Percentiles rank a stretch among this genome's conserved stretches.
phyloP scores from a whole-genome alignment of 2,888 invertebrate species.

The Spodoptera littoralis region DNA sequence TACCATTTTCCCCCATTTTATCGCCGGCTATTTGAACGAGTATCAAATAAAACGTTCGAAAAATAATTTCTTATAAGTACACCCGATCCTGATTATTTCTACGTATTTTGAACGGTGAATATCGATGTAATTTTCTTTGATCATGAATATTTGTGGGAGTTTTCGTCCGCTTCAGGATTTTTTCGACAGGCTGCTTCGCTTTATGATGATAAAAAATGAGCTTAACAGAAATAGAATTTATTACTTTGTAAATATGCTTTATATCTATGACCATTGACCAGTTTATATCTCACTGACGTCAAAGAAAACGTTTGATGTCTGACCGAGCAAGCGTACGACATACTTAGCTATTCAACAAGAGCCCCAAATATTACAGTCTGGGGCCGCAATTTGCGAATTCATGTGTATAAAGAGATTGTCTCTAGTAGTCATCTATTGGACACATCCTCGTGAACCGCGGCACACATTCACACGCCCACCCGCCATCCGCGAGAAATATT shows the following conservation, averaged over 20 bases:
- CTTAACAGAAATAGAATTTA: too few species aligned
- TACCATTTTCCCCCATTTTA: conserved; percentile 27
- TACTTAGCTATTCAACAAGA: conserved; percentile 32
- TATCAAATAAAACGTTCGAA: not conserved
- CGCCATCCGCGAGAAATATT: conserved; percentile 62
- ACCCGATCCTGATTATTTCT: conserved; percentile 8
- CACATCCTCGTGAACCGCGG: conserved; percentile 65
- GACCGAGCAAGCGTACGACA: conserved; percentile 7
- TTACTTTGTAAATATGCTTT: too few species aligned
- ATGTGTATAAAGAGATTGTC: conserved; percentile 37
- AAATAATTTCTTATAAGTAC: conserved; percentile 12
- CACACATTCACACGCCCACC: conserved; percentile 72
- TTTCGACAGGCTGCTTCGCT: too few species aligned
- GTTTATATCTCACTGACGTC: conserved; percentile 15
- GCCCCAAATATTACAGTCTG: conserved; percentile 38
- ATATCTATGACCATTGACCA: too few species aligned
- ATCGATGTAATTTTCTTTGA: conserved; percentile 11
- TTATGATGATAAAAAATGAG: too few species aligned
- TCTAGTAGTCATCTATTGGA: conserved; percentile 58
- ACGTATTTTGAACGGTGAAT: not conserved
- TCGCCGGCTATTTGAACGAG: conserved; percentile 1
- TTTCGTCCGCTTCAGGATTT: too few species aligned
- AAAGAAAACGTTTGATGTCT: conserved; percentile 17
- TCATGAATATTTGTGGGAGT: too few species aligned
- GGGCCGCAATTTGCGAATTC: conserved; percentile 46